Evolutionary conservation across 2,888 invertebrate genomes (phyloP).

Genomic region (Podabrus alpinus): DNA sequence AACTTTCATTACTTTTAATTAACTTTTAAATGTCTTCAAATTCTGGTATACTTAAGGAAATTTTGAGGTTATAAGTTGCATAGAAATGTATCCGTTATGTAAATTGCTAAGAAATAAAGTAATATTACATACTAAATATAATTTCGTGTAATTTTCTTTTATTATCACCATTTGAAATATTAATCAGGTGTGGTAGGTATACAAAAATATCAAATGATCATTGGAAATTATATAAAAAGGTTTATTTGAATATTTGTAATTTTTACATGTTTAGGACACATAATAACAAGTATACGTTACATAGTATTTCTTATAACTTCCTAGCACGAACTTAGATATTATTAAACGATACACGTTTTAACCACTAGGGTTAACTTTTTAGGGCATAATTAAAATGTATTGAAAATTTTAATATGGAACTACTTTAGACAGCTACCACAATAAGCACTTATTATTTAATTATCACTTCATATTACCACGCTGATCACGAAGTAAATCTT

Average conservation of each 20-base stretch:
- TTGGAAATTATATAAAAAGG: neutral
- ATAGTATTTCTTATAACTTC: neutral
- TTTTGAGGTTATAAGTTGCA: neutral
- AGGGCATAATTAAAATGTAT: neutral
- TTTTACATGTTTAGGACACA: slow-evolving; percentile 1
- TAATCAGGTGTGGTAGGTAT: neutral
- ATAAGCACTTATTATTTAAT: neutral
- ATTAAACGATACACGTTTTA: neutral
- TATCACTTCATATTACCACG: too few species aligned
- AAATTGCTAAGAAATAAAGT: neutral
- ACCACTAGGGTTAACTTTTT: neutral
- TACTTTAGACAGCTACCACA: neutral
- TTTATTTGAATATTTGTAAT: neutral
- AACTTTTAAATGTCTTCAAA: neutral
- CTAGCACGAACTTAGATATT: neutral
- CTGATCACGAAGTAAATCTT: too few species aligned
- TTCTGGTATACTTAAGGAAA: neutral
- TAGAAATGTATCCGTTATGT: neutral
- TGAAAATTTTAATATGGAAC: neutral
- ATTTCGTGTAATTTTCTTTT: neutral
- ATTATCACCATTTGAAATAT: neutral
- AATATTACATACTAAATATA: neutral
- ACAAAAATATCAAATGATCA: neutral
- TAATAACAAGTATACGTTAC: neutral
- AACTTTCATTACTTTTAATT: too few species aligned